Evolutionary conservation across 2,797 vertebrate genomes (phyloP), one percentile per base, ranked within the genome.

Genomic region (Chloroceryle amazona): DNA sequence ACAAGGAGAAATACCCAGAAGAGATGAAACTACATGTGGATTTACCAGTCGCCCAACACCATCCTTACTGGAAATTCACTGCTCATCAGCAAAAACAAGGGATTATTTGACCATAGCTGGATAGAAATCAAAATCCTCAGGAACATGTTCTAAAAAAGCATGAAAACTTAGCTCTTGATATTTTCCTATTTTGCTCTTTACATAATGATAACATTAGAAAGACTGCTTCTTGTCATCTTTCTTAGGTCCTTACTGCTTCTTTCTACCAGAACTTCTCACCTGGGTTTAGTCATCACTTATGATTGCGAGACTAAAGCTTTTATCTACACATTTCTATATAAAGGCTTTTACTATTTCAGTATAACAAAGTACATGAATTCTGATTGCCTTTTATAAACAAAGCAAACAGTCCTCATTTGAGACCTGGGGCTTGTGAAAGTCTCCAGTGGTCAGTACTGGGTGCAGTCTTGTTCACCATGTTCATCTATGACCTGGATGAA

Each of bases 61-160:
- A 33, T 61, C 33, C 52, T 72, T 79, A 31, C 90, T 98, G 97
- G 97, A 98, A 98, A 98, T 96, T 98, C 96, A 97, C 97, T 91
- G 96, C 89, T 96, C 58, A 67, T 62, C 71, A 94, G 44, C 76
- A 91, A 94, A 94, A 97, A 97, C 96, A 98, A 97, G 78, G 76
- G 57, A 42, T 96, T 96, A 75, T 84, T 98, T 98, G 95, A 98
- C 92, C 86, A 89, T 62, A 76, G 88, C 90, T 98, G 97, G 96
- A 90, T 9, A 85, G 82, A 89, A 88, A 95, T 79, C 95, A 98
- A 97, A 84, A 74, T 81, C 83, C 95, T 97, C 2, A 17, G 81
- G 86, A 97, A 92, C 74, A 94, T 7, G 35, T 93, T 96, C 87
- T 85, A 67, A 96, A 93, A 52, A 70, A 52, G 57, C 47, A 87